These are phyloP conservation scores for Drosophila parabipectinata DNA, from an alignment of 1,140 invertebrate genomes.

Conservation along the genomic window DNA sequence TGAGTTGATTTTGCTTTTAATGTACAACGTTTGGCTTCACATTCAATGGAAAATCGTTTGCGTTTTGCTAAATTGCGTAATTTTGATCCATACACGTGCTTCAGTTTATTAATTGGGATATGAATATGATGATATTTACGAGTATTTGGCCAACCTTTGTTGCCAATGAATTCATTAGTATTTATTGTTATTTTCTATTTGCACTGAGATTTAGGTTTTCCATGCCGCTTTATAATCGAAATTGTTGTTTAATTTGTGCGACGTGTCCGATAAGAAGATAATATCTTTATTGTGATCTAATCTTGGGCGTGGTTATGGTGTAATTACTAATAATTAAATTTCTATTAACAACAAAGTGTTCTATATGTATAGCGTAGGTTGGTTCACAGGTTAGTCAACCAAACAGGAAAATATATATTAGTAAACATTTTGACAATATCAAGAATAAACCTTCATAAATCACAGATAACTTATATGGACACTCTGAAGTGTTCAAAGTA, in stretches of 20 bases:
- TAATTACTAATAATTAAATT: background rate
- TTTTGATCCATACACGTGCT: conserved; percentile 16
- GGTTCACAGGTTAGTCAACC: background rate
- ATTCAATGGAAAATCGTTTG: background rate
- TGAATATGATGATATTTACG: conserved; percentile 20
- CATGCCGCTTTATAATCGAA: conserved; percentile 7
- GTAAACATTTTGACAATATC: background rate
- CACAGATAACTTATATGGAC: background rate
- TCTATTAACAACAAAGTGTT: background rate
- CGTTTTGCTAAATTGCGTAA: background rate
- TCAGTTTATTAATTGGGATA: conserved; percentile 4
- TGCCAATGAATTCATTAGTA: conserved; percentile 31
- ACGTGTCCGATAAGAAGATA: conserved; percentile 28
- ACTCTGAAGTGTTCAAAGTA: background rate
- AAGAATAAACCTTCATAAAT: background rate
- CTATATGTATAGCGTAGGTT: background rate
- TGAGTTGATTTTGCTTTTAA: conserved; percentile 15
- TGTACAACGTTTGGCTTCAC: background rate
- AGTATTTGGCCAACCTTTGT: conserved; percentile 23
- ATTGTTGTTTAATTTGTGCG: conserved; percentile 31
- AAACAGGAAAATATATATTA: background rate
- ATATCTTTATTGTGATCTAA: conserved; percentile 3
- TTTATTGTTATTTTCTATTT: conserved; percentile 18
- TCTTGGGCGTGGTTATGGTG: conserved; percentile 3
- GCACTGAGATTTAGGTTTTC: conserved; percentile 9